phyloP scores from a whole-genome alignment of 2,888 invertebrate genomes.

The Hemistola chrysoprasaria region DNA sequence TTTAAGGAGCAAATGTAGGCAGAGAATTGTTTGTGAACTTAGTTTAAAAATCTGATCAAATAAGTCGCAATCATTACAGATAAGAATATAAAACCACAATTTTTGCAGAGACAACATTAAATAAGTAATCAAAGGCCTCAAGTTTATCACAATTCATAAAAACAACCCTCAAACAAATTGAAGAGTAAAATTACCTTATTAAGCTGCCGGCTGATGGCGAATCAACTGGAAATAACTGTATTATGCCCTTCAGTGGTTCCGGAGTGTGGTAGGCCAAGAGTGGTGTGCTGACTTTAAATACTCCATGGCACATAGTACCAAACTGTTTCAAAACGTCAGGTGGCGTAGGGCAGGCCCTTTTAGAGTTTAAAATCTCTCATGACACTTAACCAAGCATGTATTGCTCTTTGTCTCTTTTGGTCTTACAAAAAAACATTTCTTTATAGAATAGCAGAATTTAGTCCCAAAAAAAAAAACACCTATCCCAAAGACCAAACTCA shows the following conservation, averaged over 20 bases:
- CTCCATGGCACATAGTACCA: slow-evolving; percentile 33
- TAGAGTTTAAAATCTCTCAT: slow-evolving; percentile 74
- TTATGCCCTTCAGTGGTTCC: slow-evolving; percentile 78
- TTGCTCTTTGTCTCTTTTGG: slow-evolving; percentile 51
- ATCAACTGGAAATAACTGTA: slow-evolving; percentile 77
- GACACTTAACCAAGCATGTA: slow-evolving; percentile 78
- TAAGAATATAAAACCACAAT: too few species aligned
- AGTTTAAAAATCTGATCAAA: too few species aligned
- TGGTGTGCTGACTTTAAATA: slow-evolving; percentile 70
- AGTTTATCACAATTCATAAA: slow-evolving; percentile 13
- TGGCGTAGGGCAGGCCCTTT: slow-evolving; percentile 76
- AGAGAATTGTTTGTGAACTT: too few species aligned
- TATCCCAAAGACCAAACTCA: slow-evolving; percentile 12
- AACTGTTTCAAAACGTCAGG: slow-evolving; percentile 59
- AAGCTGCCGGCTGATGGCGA: slow-evolving; percentile 27
- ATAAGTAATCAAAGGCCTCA: slow-evolving; percentile 18
- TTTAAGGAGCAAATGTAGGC: too few species aligned
- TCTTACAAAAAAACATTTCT: slow-evolving; percentile 20
- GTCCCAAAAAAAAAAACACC: not conserved
- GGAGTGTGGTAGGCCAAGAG: slow-evolving; percentile 79
- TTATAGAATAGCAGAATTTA: slow-evolving; percentile 5
- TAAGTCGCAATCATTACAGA: too few species aligned
- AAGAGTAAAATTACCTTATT: slow-evolving; percentile 62
- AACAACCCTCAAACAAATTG: slow-evolving; percentile 24
- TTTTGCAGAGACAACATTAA: not conserved